These are phyloP conservation scores for Gymnopithys bicolor DNA, from an alignment of 2,797 vertebrate species.

Conservation along the genomic window DNA sequence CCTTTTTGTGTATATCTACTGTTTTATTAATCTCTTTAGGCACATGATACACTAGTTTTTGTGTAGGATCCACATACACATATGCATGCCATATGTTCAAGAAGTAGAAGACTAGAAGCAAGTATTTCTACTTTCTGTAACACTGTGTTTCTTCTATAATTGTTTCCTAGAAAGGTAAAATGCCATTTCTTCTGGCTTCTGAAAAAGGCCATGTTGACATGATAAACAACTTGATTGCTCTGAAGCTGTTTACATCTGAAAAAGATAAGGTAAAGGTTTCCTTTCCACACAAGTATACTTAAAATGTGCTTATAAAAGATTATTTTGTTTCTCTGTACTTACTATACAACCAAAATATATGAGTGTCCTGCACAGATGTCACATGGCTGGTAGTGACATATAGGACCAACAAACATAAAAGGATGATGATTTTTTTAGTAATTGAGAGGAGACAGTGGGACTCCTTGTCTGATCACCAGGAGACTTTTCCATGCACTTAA, in stretches of 20 bases:
- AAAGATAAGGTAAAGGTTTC: slow-evolving; percentile 82
- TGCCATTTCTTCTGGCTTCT: slow-evolving; percentile 85
- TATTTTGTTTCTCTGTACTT: background rate
- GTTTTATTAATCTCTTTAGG: background rate
- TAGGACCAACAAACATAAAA: background rate
- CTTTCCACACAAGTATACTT: background rate
- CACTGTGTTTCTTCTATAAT: background rate
- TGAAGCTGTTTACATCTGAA: slow-evolving; percentile 86
- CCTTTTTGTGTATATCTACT: background rate
- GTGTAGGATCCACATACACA: background rate
- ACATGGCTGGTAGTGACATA: background rate
- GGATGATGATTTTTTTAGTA: background rate
- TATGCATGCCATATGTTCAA: background rate
- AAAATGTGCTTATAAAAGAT: background rate
- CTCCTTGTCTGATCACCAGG: background rate
- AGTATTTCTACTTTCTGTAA: background rate
- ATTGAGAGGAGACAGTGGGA: background rate
- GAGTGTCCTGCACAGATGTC: background rate
- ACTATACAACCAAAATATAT: background rate
- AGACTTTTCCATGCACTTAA: background rate
- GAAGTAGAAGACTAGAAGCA: background rate
- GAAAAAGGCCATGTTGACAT: slow-evolving; percentile 85
- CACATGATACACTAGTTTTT: background rate
- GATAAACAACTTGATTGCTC: slow-evolving; percentile 81
- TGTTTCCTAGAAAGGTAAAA: slow-evolving; percentile 80